These are phyloP conservation scores for Netelia virgata DNA, from an alignment of 2,888 invertebrate genomes.

Conservation along the genomic window DNA sequence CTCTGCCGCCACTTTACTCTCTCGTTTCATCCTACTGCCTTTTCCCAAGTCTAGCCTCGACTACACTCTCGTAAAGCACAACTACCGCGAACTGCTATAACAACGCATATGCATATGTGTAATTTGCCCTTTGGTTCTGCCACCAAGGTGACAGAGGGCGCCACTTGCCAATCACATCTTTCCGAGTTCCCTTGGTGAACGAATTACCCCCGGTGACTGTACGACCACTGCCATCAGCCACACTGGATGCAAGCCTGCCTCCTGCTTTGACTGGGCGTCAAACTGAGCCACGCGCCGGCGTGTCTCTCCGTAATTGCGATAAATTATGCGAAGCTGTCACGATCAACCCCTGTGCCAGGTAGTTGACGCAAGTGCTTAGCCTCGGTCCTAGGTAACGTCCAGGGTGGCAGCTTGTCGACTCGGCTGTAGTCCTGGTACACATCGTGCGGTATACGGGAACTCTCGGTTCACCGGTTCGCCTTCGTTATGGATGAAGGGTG, in stretches of 20 bases:
- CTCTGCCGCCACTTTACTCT: constrained; percentile 55
- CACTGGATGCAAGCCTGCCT: constrained; percentile 27
- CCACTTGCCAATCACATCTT: constrained; percentile 75
- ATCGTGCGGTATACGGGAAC: constrained; percentile 12
- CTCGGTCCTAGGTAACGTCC: constrained; percentile 27
- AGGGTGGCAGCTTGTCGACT: constrained; percentile 45
- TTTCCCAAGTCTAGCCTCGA: not conserved
- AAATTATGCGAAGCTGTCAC: constrained; percentile 65
- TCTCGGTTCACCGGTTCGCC: constrained; percentile 35
- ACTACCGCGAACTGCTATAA: constrained; percentile 2
- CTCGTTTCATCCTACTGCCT: not conserved
- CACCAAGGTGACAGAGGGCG: constrained; percentile 58
- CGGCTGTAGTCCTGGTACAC: constrained; percentile 34
- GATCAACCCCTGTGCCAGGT: constrained; percentile 53
- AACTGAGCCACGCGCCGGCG: constrained; percentile 31
- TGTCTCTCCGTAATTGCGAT: constrained; percentile 64
- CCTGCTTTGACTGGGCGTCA: constrained; percentile 39
- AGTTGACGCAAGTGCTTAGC: constrained; percentile 59
- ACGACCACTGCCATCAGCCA: constrained; percentile 40
- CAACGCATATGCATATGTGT: not conserved
- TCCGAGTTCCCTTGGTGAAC: constrained; percentile 10
- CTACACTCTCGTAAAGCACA: constrained; percentile 1
- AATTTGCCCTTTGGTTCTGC: constrained; percentile 14
- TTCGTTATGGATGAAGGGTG: constrained; percentile 33
- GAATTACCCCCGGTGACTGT: constrained; percentile 35